These are phyloP conservation scores for Cosmia trapezina DNA, from an alignment of 2,888 invertebrate species.

Conservation along the genomic window DNA sequence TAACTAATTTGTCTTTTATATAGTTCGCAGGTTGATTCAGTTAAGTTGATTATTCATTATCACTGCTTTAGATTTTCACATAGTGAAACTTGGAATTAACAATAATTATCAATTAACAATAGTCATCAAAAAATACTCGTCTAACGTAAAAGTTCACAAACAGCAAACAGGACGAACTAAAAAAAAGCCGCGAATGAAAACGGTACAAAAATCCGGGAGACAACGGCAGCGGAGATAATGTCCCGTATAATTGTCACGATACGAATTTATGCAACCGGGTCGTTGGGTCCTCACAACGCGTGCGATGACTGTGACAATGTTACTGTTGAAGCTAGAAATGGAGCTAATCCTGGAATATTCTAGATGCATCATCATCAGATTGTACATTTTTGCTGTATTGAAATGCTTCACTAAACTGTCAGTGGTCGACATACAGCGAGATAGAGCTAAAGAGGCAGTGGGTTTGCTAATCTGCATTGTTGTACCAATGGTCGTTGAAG, in stretches of 20 bases:
- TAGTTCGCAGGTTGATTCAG: no score
- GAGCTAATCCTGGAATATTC: slow-evolving; percentile 11
- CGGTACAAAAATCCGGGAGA: slow-evolving; percentile 53
- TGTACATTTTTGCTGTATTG: not conserved
- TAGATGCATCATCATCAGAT: not conserved
- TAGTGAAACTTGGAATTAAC: no score
- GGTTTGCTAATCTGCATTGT: not conserved
- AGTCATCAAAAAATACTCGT: not conserved
- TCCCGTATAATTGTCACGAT: slow-evolving; percentile 73
- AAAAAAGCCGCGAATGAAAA: slow-evolving; percentile 51
- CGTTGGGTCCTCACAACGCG: slow-evolving; percentile 62
- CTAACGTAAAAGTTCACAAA: slow-evolving; percentile 3
- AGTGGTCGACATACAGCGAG: not conserved
- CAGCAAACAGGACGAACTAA: slow-evolving; percentile 19
- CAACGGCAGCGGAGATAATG: slow-evolving; percentile 70
- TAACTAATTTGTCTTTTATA: no score
- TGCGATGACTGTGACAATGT: slow-evolving; percentile 49
- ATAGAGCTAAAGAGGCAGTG: not conserved
- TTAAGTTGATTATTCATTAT: no score
- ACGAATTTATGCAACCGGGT: slow-evolving; percentile 77
- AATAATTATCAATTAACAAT: no score
- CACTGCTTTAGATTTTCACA: no score
- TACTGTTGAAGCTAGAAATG: slow-evolving; percentile 22
- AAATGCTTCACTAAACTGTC: not conserved
- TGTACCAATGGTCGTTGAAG: not conserved